Evolutionary conservation across 2,113 vertebrate genomes (phyloP).

Genomic region (Platichthys stellatus): DNA sequence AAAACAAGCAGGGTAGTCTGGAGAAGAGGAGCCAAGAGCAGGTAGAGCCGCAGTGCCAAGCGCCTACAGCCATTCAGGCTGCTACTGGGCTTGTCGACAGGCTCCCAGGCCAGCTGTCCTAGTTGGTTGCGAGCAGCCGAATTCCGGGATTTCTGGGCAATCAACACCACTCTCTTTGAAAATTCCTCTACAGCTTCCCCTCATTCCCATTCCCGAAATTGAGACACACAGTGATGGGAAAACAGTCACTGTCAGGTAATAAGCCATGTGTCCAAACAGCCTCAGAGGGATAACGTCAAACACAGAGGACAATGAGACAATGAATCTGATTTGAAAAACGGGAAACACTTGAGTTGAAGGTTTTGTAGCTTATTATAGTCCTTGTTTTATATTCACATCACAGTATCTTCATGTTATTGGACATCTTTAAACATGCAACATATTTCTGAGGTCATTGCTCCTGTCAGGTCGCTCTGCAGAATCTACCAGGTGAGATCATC

Average conservation of each 20-base stretch:
- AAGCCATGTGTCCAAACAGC: slow-evolving; percentile 11
- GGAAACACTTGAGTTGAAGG: background rate
- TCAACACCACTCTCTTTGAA: slow-evolving; percentile 34
- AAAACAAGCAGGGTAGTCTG: slow-evolving; percentile 58
- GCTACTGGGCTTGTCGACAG: slow-evolving; percentile 49
- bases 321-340: background rate
- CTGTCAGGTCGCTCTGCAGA: slow-evolving; percentile 28
- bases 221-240: slow-evolving; percentile 8
- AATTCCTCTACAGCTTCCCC: slow-evolving; percentile 25
- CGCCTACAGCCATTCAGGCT: slow-evolving; percentile 52
- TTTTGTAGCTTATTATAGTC: slow-evolving; percentile 3
- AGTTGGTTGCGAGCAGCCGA: slow-evolving; percentile 47
- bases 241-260: slow-evolving; percentile 34
- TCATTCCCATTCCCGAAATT: slow-evolving; percentile 21
- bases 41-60: slow-evolving; percentile 55
- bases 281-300: no score
- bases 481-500: slow-evolving; percentile 69
- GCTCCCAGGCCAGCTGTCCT: slow-evolving; percentile 72
- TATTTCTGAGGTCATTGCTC: no score
- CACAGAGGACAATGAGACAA: slow-evolving; percentile 3
- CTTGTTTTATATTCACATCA: background rate
- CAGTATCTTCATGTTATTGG: no score
- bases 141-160: slow-evolving; percentile 28
- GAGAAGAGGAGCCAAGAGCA: slow-evolving; percentile 59
- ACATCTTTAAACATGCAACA: background rate